Evolutionary conservation across 2,113 vertebrate genomes (phyloP).

Genomic region (Bos indicus): DNA sequence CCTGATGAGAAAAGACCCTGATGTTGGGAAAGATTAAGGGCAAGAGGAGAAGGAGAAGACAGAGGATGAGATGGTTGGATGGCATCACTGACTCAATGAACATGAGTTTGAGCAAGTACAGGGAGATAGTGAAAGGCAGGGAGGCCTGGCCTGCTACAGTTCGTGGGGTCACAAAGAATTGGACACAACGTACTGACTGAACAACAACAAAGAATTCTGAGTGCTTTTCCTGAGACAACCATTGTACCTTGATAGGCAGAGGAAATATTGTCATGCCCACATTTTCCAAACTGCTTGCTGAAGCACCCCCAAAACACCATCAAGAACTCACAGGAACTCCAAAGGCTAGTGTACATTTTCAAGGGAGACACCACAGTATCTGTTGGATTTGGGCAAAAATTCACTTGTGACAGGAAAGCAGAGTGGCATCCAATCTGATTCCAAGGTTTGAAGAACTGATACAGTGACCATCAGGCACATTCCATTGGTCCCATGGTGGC

Average conservation of each 20-base stretch:
- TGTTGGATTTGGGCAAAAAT: neutral
- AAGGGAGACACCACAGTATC: neutral
- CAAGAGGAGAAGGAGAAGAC: neutral
- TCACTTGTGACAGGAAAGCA: neutral
- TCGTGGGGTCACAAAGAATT: neutral
- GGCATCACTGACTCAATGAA: neutral
- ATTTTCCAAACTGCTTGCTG: neutral
- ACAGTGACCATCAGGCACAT: neutral
- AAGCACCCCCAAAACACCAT: neutral
- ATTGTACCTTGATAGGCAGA: rapidly evolving
- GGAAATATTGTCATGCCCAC: neutral
- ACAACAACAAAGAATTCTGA: neutral
- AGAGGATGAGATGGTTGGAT: neutral
- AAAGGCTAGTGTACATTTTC: neutral
- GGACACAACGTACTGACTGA: neutral
- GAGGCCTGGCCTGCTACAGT: neutral
- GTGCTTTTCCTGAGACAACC: neutral
- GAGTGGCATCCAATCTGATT: neutral
- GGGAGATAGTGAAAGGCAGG: neutral
- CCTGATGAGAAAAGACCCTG: neutral
- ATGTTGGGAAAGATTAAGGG: neutral
- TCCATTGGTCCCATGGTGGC: too few relatives aligned
- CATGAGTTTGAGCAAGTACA: neutral
- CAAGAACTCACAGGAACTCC: neutral
- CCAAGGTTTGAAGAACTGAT: neutral